Evolutionary conservation across 2,888 invertebrate genomes (phyloP).

Genomic region (Rotaria socialis): DNA sequence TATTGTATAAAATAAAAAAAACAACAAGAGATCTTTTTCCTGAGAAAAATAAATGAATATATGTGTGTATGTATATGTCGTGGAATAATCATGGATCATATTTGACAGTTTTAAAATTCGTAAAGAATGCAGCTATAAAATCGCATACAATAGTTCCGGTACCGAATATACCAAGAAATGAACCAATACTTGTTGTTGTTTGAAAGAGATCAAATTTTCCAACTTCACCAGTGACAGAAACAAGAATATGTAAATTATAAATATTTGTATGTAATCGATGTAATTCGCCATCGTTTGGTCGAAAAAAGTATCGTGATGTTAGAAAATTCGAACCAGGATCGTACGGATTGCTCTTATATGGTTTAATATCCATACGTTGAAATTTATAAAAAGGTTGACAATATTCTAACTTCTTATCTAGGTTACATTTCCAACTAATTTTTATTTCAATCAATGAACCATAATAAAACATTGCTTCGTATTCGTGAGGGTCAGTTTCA

Average conservation of each 20-base stretch:
- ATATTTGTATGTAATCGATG: neutral
- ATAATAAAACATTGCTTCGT: neutral
- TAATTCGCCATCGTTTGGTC: neutral
- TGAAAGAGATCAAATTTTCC: neutral
- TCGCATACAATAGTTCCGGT: neutral
- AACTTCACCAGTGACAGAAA: conserved; percentile 30
- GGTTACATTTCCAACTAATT: conserved; percentile 1
- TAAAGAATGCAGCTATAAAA: conserved; percentile 24
- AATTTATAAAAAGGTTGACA: conserved; percentile 1
- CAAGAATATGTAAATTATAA: neutral
- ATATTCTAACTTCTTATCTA: neutral
- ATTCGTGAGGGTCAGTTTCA: neutral
- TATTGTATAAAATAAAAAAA: neutral
- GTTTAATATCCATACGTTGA: neutral
- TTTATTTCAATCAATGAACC: conserved; percentile 32
- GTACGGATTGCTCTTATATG: neutral
- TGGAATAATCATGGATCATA: neutral
- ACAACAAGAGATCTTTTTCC: neutral
- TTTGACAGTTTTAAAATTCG: conserved; percentile 13
- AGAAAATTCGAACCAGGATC: neutral
- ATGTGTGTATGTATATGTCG: neutral
- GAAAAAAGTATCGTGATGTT: neutral
- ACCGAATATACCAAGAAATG: conserved; percentile 16
- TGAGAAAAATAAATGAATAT: neutral
- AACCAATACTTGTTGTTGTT: conserved; percentile 26